phyloP scores from a whole-genome alignment of 2,888 invertebrate genomes.

The Orthosia gracilis region DNA sequence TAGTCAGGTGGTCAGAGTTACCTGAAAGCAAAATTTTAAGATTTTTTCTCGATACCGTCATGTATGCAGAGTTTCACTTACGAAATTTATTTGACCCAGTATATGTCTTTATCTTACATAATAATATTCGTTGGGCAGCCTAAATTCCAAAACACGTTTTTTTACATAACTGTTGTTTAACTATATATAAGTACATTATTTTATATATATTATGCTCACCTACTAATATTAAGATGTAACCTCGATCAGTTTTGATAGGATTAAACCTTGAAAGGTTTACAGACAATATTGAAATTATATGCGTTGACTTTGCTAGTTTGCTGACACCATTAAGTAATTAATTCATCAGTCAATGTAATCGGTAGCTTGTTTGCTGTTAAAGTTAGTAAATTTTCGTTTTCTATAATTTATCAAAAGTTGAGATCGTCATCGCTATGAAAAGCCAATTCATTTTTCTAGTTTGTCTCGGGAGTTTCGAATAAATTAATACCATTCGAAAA shows the following conservation, averaged over 20 bases:
- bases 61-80: no score
- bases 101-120: slow-evolving; percentile 19
- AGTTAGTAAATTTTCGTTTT: background rate
- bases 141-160: slow-evolving; percentile 35
- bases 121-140: slow-evolving; percentile 8
- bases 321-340: slow-evolving; percentile 22
- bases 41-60: no score
- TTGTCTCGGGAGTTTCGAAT: no score
- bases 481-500: background rate
- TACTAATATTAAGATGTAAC: slow-evolving; percentile 40
- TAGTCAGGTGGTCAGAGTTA: no score
- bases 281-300: background rate
- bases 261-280: slow-evolving; percentile 7
- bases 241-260: slow-evolving; percentile 11
- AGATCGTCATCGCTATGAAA: background rate
- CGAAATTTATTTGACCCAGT: background rate
- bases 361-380: background rate
- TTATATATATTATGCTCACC: slow-evolving; percentile 5
- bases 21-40: no score
- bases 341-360: background rate
- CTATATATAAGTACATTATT: background rate
- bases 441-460: background rate
- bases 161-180: slow-evolving; percentile 50
- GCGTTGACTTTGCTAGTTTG: background rate
- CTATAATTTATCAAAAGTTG: background rate